Evolutionary conservation across 2,888 invertebrate species (phyloP), one percentile per base, ranked within the genome.

Genomic region (Mycogona germanica): DNA sequence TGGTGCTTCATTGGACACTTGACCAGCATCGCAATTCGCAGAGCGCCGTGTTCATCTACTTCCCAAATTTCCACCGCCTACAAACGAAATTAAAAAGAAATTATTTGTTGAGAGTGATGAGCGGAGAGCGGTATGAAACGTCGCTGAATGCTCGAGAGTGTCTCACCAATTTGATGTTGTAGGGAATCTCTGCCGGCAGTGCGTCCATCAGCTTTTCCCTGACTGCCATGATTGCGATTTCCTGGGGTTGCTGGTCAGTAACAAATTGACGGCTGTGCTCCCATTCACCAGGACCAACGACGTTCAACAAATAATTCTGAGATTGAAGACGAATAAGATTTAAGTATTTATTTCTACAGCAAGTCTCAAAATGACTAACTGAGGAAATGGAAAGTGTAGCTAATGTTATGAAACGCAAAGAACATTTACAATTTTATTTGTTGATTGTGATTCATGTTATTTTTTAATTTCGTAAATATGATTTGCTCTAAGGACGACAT

Each of bases 171-270:
- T 75, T 72, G 3, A 93, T 66, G 38, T 69, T 74, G 65, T 96
- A 96, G 0, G 96, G 96, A 41, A 96, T 77, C 73, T 95, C 89
- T 60, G 87, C 77, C 0, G 82, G 79, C 41, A 95, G 70, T 64
- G 80, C 78, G 65, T 97, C 87, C 56, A 97, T 68, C 38, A 95
- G 75, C 61, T 84, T 84, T 1, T 91, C 87, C 62, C 84, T 76
- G 0, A 96, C 83, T 53, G 84, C 80, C 61, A 81, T 78, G 49
- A 78, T 72, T 56, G 87, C 81, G 25, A 93, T 68, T 6, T 74
- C 71, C 62, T 82, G 78, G 0, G 82, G 78, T 17, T 76, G 71
- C 64, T 86, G 82, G 68, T 91, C 84, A 0, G 89, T 84, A 67
- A 84, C 81, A 19, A 77, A 68, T 35, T 79, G 73, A 14, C 76